phyloP scores from a whole-genome alignment of 2,113 vertebrate species.

The Corythaixoides concolor region DNA sequence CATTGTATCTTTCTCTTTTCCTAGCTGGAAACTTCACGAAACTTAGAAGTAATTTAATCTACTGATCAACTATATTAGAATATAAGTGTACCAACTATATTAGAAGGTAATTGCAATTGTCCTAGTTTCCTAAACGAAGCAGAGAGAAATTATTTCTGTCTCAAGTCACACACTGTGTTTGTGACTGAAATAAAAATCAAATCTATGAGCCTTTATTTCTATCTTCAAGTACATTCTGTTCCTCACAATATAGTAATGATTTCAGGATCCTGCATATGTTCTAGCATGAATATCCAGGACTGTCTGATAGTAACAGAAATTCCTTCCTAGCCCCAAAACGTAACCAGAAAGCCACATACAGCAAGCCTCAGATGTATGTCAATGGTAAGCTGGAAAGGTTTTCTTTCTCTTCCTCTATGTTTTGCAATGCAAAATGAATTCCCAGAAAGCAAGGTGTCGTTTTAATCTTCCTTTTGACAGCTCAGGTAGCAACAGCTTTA shows the following conservation, averaged over 20 bases:
- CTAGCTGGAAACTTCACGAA: neutral
- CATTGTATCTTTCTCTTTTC: neutral
- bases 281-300: neutral
- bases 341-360: neutral
- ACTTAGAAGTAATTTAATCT: neutral
- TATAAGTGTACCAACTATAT: neutral
- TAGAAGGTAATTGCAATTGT: neutral
- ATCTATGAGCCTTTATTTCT: neutral
- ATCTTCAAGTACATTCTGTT: neutral
- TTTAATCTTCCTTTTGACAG: conserved; percentile 10
- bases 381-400: neutral
- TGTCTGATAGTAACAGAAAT: neutral
- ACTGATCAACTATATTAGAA: neutral
- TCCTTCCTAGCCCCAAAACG: neutral
- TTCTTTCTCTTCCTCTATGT: neutral
- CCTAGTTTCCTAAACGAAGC: neutral
- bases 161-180: neutral
- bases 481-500: neutral
- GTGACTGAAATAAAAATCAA: neutral
- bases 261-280: neutral
- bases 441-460: neutral
- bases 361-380: neutral
- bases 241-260: neutral
- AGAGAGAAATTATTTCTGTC: neutral
- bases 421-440: neutral